phyloP scores from a whole-genome alignment of 2,888 invertebrate genomes.

The Rhogogaster chlorosoma region DNA sequence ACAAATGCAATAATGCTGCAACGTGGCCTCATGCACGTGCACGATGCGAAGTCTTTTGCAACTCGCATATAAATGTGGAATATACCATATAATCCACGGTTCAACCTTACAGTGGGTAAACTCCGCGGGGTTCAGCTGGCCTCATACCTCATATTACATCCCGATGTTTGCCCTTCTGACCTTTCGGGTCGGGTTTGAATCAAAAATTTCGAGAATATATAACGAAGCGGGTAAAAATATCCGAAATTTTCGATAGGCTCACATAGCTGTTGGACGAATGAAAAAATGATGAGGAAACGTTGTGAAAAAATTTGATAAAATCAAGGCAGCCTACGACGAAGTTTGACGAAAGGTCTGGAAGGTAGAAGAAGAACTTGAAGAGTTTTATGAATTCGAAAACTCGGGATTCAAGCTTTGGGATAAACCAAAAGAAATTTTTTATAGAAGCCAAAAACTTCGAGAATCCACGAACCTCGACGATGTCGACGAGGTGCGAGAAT shows the following conservation, averaged over 20 bases:
- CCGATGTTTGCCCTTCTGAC: neutral
- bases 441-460: neutral
- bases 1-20: conserved; percentile 30
- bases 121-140: neutral
- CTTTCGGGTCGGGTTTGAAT: neutral
- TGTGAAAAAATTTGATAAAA: too few species aligned
- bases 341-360: too few species aligned
- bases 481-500: neutral
- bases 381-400: neutral
- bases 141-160: neutral
- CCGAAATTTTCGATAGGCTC: too few species aligned
- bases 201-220: neutral
- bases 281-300: too few species aligned
- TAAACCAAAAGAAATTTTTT: neutral
- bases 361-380: too few species aligned
- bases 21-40: conserved; percentile 2
- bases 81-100: neutral
- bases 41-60: conserved; percentile 7
- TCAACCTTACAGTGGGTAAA: neutral
- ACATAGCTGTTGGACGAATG: too few species aligned
- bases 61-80: neutral
- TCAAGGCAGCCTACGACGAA: too few species aligned
- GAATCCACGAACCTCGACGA: neutral
- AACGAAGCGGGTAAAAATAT: too few species aligned
- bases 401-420: neutral